phyloP scores from a whole-genome alignment of 2,113 vertebrate genomes.

The Octodon degus region DNA sequence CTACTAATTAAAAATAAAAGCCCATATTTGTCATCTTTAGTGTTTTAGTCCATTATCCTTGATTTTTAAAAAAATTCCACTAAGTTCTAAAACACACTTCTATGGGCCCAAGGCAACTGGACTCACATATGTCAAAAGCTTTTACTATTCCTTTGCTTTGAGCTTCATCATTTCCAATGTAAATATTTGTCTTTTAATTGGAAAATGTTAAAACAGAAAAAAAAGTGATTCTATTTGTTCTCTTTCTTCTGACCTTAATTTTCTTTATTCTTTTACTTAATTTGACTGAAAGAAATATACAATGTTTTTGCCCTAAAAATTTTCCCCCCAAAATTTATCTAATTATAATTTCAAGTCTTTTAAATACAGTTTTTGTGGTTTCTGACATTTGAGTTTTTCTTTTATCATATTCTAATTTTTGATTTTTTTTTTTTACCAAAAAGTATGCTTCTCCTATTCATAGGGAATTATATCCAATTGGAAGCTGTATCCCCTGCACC shows the following conservation, averaged over 20 bases:
- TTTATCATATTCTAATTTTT: neutral
- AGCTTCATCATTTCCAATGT: neutral
- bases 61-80: neutral
- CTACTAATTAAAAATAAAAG: neutral
- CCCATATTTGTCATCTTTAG: neutral
- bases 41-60: neutral
- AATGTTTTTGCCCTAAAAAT: neutral
- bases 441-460: neutral
- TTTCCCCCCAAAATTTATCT: neutral
- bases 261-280: constrained; percentile 37
- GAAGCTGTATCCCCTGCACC: neutral
- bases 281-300: neutral
- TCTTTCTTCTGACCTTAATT: neutral
- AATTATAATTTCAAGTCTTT: neutral
- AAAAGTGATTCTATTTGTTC: neutral
- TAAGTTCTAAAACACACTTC: neutral
- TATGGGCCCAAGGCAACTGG: neutral
- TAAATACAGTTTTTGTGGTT: neutral
- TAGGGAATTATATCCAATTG: neutral
- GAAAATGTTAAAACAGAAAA: neutral
- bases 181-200: neutral
- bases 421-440: neutral
- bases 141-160: neutral
- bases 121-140: neutral
- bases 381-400: neutral